Percentiles rank a stretch among this genome's conserved stretches.
These are phyloP conservation scores for Melanophora roralis DNA, from an alignment of 2,888 invertebrate genomes.

Conservation along the genomic window DNA sequence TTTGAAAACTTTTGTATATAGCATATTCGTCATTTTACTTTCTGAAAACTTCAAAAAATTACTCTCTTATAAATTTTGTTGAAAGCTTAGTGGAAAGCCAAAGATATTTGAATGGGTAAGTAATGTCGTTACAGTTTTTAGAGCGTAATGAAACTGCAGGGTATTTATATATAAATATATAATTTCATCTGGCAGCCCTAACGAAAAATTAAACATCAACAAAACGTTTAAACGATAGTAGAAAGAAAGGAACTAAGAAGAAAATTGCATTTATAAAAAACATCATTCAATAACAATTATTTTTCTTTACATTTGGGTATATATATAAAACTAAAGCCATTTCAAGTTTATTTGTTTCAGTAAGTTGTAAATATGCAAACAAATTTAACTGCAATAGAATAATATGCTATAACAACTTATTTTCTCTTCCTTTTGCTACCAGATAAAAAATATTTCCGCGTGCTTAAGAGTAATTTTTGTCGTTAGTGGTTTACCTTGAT, in stretches of 20 bases:
- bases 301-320: no score
- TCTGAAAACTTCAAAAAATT: no score
- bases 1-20: no score
- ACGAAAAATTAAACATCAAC: constrained; percentile 36
- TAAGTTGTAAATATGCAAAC: not conserved
- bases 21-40: no score
- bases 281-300: no score
- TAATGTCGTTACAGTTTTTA: no score
- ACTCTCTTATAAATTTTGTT: no score
- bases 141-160: no score
- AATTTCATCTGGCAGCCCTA: not conserved
- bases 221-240: constrained; percentile 29
- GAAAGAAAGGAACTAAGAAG: not conserved
- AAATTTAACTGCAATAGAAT: not conserved
- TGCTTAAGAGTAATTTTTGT: not conserved
- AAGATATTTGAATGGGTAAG: no score
- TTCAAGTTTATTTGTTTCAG: no score
- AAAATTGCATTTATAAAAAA: not conserved
- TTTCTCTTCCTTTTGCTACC: not conserved
- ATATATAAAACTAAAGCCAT: constrained; percentile 24
- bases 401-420: constrained; percentile 2
- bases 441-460: constrained; percentile 20
- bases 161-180: no score
- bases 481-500: not conserved
- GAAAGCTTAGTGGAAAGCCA: no score